Evolutionary conservation across 2,888 invertebrate genomes (phyloP).

Genomic region (Osedax fenrisi): DNA sequence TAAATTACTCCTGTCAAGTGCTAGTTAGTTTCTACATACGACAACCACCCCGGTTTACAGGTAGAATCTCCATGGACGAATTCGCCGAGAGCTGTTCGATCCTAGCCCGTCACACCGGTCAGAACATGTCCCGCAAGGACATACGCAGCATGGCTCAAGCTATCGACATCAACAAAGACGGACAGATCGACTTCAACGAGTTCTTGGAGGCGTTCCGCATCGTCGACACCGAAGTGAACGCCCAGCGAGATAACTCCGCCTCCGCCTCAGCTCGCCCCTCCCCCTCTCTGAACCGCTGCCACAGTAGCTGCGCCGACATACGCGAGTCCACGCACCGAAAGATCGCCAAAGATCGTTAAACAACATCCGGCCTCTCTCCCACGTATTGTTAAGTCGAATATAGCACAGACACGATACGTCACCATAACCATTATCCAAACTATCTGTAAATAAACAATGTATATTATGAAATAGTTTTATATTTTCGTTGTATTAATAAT

Average conservation of each 20-base stretch:
- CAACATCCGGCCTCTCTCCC: no score
- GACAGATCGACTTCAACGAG: slow-evolving; percentile 80
- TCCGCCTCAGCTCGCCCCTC: no score
- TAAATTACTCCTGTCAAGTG: no score
- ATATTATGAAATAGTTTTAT: no score
- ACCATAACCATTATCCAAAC: no score
- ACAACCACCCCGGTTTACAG: no score
- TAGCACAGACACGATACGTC: no score
- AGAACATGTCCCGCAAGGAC: slow-evolving; percentile 62
- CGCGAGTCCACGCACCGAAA: background rate
- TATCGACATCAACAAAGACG: slow-evolving; percentile 87
- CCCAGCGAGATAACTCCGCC: background rate
- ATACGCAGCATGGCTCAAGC: slow-evolving; percentile 72
- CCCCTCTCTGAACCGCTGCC: background rate
- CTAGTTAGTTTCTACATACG: no score
- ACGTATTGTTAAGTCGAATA: no score
- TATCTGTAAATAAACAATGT: no score
- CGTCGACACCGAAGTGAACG: slow-evolving; percentile 55
- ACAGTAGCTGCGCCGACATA: background rate
- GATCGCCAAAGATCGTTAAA: background rate
- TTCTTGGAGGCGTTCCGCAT: slow-evolving; percentile 82
- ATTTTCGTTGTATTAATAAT: no score
- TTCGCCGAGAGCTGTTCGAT: slow-evolving; percentile 76
- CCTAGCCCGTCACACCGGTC: slow-evolving; percentile 69
- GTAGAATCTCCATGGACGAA: slow-evolving; percentile 76